These are phyloP conservation scores for Phragmatobia fuliginosa DNA, from an alignment of 2,888 invertebrate species.

Conservation along the genomic window DNA sequence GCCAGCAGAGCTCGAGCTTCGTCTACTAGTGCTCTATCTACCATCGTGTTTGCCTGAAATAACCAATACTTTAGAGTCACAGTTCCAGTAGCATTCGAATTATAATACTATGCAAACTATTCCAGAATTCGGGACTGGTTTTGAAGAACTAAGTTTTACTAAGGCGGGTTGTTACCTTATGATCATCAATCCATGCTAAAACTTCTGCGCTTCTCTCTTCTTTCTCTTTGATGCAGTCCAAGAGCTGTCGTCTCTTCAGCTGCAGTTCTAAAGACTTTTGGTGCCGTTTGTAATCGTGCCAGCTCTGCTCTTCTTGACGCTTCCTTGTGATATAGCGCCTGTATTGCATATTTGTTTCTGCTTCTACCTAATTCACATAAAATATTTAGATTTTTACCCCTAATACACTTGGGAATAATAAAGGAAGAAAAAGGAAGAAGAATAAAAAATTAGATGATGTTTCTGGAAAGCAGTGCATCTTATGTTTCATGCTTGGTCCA, in stretches of 20 bases:
- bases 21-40: constrained; percentile 68
- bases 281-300: constrained; percentile 73
- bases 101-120: background rate
- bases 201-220: constrained; percentile 64
- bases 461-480: background rate
- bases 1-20: constrained; percentile 68
- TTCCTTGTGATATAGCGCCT: constrained; percentile 78
- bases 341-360: constrained; percentile 76
- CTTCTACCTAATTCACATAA: constrained; percentile 65
- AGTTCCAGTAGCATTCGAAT: background rate
- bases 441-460: too few relatives aligned
- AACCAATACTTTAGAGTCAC: background rate
- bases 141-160: too few relatives aligned
- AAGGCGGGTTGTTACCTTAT: constrained; percentile 59
- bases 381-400: background rate
- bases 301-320: constrained; percentile 73
- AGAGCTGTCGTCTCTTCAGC: constrained; percentile 55
- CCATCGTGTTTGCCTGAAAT: constrained; percentile 60
- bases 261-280: constrained; percentile 63
- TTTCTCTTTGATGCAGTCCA: constrained; percentile 68
- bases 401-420: too few relatives aligned
- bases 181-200: constrained; percentile 66
- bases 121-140: background rate
- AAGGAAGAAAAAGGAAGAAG: too few relatives aligned
- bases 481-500: background rate